A percentile compares a stretch with the other conserved stretches of the same genome.
These are phyloP conservation scores for Graptemys geographica DNA, from an alignment of 2,797 vertebrate species.

Conservation along the genomic window DNA sequence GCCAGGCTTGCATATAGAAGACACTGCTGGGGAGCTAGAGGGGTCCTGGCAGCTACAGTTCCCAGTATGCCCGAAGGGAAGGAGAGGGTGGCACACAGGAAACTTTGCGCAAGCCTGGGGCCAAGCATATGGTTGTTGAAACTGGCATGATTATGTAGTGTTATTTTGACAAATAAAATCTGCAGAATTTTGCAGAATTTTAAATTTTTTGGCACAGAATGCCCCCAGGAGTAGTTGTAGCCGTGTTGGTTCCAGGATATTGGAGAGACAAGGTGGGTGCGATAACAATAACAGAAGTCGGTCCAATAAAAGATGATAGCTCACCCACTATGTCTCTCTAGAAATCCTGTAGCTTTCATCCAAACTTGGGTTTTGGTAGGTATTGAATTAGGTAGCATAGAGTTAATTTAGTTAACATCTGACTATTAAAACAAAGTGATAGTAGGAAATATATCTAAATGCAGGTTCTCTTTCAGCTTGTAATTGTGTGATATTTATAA, in stretches of 20 bases:
- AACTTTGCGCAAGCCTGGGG: no score
- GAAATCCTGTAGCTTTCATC: rapidly evolving
- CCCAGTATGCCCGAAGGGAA: no score
- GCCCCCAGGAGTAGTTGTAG: no score
- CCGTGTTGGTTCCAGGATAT: background rate
- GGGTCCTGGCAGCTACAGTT: no score
- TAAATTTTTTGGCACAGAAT: no score
- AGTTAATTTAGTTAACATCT: background rate
- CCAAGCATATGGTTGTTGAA: no score
- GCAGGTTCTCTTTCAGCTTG: background rate
- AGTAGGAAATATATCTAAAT: background rate
- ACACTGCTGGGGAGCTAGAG: no score
- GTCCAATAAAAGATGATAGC: background rate
- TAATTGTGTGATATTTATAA: conserved; percentile 56
- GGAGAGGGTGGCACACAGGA: no score
- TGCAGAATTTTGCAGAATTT: no score
- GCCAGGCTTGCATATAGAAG: no score
- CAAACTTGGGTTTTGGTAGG: background rate
- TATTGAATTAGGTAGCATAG: background rate
- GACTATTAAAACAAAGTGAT: background rate
- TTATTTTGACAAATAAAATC: no score
- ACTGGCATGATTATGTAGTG: no score
- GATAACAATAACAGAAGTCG: background rate
- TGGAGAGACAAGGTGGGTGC: background rate
- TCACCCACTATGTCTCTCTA: background rate